Percentiles rank a stretch among this genome's conserved stretches.
These are phyloP conservation scores for Troglohyphantes excavatus DNA, from an alignment of 2,888 invertebrate species.

Conservation along the genomic window DNA sequence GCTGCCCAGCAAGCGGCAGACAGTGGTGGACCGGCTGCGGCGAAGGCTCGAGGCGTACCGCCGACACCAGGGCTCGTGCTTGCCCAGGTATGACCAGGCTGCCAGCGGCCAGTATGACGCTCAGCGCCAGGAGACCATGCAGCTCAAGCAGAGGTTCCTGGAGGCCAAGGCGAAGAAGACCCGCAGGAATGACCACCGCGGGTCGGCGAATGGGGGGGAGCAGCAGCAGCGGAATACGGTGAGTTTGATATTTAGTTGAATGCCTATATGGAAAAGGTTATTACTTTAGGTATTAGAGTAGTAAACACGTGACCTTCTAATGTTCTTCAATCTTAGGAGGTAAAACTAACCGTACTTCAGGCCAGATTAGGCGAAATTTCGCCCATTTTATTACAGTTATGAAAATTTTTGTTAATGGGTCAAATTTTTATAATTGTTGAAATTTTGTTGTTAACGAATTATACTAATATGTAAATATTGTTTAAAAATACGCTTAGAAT, in stretches of 20 bases:
- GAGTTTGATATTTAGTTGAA: background rate
- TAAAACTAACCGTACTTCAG: too few species aligned
- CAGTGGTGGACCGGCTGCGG: conserved; percentile 91
- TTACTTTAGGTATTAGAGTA: too few species aligned
- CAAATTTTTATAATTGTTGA: too few species aligned
- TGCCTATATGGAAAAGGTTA: too few species aligned
- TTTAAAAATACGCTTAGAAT: too few species aligned
- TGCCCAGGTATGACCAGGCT: conserved; percentile 93
- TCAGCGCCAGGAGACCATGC: conserved; percentile 93
- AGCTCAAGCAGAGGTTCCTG: conserved; percentile 93
- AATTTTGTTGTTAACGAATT: too few species aligned
- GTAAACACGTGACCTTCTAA: too few species aligned
- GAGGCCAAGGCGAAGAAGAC: conserved; percentile 95
- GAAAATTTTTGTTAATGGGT: too few species aligned
- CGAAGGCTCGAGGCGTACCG: conserved; percentile 94
- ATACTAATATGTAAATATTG: too few species aligned
- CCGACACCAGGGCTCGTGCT: conserved; percentile 91
- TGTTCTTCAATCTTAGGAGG: too few species aligned
- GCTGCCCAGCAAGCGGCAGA: conserved; percentile 84
- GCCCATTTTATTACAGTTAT: too few species aligned
- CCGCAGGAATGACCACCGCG: conserved; percentile 86
- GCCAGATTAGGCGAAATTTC: too few species aligned
- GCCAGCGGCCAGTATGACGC: conserved; percentile 94
- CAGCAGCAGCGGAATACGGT: conserved; percentile 22
- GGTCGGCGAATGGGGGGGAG: background rate